A percentile compares a stretch with the other conserved stretches of the same genome.
phyloP scores from a whole-genome alignment of 2,797 vertebrate genomes.

The Siniperca undulata region DNA sequence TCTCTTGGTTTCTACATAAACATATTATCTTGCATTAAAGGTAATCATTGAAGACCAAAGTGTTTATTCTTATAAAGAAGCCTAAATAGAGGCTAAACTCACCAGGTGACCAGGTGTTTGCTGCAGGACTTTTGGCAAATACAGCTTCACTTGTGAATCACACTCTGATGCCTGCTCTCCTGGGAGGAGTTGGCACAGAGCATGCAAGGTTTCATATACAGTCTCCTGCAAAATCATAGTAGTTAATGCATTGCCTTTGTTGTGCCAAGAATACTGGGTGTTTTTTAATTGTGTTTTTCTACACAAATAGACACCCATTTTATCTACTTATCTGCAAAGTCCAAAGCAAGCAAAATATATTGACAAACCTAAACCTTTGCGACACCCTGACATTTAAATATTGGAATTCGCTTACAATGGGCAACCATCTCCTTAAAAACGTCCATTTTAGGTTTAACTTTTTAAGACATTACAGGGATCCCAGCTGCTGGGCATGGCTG shows the following conservation, averaged over 20 bases:
- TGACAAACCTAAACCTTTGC: background rate
- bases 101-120: slow-evolving; percentile 66
- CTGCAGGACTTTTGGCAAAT: slow-evolving; percentile 73
- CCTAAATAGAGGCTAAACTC: slow-evolving; percentile 7
- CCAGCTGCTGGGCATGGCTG: background rate
- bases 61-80: background rate
- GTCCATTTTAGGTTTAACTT: background rate
- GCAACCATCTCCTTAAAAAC: background rate
- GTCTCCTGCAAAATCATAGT: slow-evolving; percentile 56
- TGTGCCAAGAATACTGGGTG: background rate
- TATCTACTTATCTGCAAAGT: background rate
- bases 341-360: background rate
- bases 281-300: background rate
- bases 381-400: background rate
- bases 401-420: background rate
- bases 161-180: slow-evolving; percentile 59
- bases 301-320: background rate
- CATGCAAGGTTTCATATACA: slow-evolving; percentile 60
- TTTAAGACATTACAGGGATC: background rate
- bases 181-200: slow-evolving; percentile 71
- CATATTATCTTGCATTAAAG: background rate
- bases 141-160: slow-evolving; percentile 65
- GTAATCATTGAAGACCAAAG: background rate
- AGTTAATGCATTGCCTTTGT: background rate
- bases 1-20: slow-evolving; percentile 71